phyloP scores from a whole-genome alignment of 2,888 invertebrate genomes.

The Lydus trimaculatus region DNA sequence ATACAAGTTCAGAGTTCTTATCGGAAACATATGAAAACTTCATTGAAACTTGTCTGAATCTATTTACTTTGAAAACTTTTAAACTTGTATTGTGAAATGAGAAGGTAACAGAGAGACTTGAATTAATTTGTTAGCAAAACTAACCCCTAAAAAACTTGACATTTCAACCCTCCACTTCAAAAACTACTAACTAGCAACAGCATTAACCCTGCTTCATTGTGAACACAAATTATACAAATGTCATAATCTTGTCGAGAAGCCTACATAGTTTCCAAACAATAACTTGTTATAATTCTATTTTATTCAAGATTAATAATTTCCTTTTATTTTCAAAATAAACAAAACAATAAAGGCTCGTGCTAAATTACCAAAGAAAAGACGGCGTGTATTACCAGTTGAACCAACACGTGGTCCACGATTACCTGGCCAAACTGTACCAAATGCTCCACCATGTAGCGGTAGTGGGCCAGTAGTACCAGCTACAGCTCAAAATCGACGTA shows the following conservation, averaged over 20 bases:
- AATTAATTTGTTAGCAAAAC: neutral
- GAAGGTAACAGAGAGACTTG: neutral
- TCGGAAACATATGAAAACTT: conserved; percentile 4
- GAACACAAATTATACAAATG: no score
- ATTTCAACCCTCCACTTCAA: no score
- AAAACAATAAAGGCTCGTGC: conserved; percentile 80
- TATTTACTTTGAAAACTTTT: neutral
- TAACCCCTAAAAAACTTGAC: no score
- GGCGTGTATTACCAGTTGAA: conserved; percentile 96
- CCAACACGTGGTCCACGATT: conserved; percentile 77
- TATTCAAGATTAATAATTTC: no score
- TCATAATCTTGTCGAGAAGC: neutral
- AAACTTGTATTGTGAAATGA: neutral
- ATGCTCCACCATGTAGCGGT: conserved; percentile 55
- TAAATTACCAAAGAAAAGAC: conserved; percentile 97
- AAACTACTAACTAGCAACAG: no score
- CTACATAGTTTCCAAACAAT: neutral
- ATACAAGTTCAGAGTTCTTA: neutral
- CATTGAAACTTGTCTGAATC: neutral
- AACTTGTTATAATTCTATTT: no score
- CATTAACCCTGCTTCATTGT: no score
- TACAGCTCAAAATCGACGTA: conserved; percentile 73
- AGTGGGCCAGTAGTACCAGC: conserved; percentile 63
- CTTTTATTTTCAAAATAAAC: no score
- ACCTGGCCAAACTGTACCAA: conserved; percentile 57